Conservation (phyloP, 1,140 invertebrate species). For the Hesperophylax magnus region DNA sequence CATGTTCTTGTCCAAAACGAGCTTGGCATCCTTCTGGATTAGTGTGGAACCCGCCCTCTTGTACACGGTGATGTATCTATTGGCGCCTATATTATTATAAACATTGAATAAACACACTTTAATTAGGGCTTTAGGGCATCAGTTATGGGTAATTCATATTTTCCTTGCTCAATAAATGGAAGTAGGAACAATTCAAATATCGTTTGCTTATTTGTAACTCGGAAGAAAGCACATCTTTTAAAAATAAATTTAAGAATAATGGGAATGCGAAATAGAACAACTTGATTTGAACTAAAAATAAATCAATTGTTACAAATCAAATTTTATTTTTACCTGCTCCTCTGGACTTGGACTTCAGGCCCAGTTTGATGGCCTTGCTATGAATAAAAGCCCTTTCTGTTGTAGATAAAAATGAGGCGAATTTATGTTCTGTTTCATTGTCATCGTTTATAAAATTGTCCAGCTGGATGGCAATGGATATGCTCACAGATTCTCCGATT, state of each 20-base stretch:
- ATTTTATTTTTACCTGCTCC: conserved; percentile 63
- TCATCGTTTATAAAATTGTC: conserved; percentile 76
- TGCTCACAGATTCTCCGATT: conserved; percentile 65
- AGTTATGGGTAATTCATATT: too few species aligned
- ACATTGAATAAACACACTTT: too few species aligned
- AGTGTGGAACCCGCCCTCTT: conserved; percentile 81
- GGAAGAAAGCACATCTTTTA: too few species aligned
- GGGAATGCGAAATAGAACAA: too few species aligned
- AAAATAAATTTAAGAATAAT: too few species aligned
- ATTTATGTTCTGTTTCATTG: conserved; percentile 74
- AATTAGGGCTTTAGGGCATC: too few species aligned
- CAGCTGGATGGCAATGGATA: conserved; percentile 69
- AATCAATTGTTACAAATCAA: background rate
- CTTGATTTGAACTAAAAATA: too few species aligned
- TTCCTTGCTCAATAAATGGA: too few species aligned
- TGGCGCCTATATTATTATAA: conserved; percentile 71
- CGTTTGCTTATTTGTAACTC: too few species aligned
- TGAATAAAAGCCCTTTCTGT: conserved; percentile 87
- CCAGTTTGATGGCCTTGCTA: conserved; percentile 74
- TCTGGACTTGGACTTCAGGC: conserved; percentile 79
- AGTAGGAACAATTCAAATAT: too few species aligned
- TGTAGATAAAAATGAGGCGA: conserved; percentile 82
- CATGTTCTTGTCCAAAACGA: conserved; percentile 77
- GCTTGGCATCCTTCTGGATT: conserved; percentile 79
- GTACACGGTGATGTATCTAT: conserved; percentile 80